Base-by-base conservation (phyloP, 2,113 vertebrate genomes). In the Prionailurus viverrinus region DNA sequence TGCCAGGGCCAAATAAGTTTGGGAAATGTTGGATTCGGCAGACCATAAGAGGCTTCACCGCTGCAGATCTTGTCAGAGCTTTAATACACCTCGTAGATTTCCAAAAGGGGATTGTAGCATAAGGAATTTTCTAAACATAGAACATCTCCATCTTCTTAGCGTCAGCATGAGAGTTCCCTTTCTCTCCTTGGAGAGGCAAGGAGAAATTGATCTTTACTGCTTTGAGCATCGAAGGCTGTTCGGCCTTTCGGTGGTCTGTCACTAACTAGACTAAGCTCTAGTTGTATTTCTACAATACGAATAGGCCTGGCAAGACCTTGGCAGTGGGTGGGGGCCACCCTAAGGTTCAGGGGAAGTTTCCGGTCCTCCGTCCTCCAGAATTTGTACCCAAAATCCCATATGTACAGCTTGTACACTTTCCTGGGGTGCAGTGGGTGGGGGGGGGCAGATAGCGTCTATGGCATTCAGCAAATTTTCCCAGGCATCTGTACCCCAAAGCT, bases 261-360 rank as follows among this genome's bases (percentile, higher is more conserved):
- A 23, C 58, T 7, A 23, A 8, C 21, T 23, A 61, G 58, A 7
- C 7, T 23, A 2, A 21, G 21, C 58, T 61, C 7, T 61, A 7
- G 1, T 9, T 23, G 85, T 61, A 73, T 87, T 80, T 95, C 96
- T 93, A 74, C 84, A 36, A 36, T 71, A 79, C 7, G 36, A 97
- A 86, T 16, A 53, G 31, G n/a, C 51, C 36, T 53, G 18, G 45
- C 18, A 36, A 83, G 36, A 29, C 51, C 41, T 90, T 53, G 9
- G 65, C 45, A 3, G 16, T 55, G 33, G 8, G 4, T 29, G 11
- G 53, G 19, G 51, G 73, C 13, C 29, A 33, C 8, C 45, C 48
- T 76, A 80, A 82, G 9, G 8, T 66, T 86, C 71, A 4, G 5
- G 45, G 27, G 33, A 51, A 29, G 1, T 1, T 78, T 78, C 21